Conservation (phyloP, 92 coral and sea anemone species). For the Nematostella vectensis region DNA sequence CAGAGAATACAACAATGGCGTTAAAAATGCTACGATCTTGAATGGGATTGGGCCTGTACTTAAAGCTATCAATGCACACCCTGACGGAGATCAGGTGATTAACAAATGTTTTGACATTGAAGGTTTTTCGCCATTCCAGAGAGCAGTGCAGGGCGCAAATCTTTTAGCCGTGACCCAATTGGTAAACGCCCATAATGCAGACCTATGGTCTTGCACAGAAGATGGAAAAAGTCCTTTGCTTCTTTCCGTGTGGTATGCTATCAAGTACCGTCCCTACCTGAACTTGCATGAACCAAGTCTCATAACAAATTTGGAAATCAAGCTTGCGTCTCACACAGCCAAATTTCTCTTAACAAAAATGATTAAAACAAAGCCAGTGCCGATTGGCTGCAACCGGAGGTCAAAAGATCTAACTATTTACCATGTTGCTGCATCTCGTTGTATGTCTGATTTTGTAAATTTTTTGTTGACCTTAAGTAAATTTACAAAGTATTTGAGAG, state of each 20-base stretch:
- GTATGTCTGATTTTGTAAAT: conserved; percentile 17
- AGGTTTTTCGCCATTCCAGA: conserved; percentile 53
- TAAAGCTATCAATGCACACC: conserved; percentile 18
- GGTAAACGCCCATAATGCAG: conserved; percentile 32
- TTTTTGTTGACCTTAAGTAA: conserved; percentile 8
- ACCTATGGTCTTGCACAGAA: conserved; percentile 9
- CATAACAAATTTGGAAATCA: conserved; percentile 15
- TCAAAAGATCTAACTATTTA: conserved; percentile 1
- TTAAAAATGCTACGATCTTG: conserved; percentile 1
- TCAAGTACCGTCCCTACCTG: conserved; percentile 20
- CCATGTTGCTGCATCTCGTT: conserved; percentile 29
- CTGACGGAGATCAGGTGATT: conserved; percentile 5
- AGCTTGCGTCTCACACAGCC: conserved; percentile 19
- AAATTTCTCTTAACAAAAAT: background rate
- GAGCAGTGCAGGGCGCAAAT: conserved; percentile 78
- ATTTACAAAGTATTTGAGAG: conserved; percentile 1
- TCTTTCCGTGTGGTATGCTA: conserved; percentile 33
- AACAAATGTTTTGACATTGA: conserved; percentile 54
- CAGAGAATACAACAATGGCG: conserved; percentile 1
- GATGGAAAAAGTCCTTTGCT: conserved; percentile 25
- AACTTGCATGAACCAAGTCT: conserved; percentile 19
- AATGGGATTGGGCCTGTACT: conserved; percentile 17
- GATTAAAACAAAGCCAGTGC: conserved; percentile 4
- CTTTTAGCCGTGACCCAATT: conserved; percentile 23
- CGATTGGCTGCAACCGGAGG: conserved; percentile 14